Percentiles rank a stretch among this genome's conserved stretches.
Evolutionary conservation across 2,888 invertebrate genomes (phyloP).

Genomic region (Drosophila paracracens): DNA sequence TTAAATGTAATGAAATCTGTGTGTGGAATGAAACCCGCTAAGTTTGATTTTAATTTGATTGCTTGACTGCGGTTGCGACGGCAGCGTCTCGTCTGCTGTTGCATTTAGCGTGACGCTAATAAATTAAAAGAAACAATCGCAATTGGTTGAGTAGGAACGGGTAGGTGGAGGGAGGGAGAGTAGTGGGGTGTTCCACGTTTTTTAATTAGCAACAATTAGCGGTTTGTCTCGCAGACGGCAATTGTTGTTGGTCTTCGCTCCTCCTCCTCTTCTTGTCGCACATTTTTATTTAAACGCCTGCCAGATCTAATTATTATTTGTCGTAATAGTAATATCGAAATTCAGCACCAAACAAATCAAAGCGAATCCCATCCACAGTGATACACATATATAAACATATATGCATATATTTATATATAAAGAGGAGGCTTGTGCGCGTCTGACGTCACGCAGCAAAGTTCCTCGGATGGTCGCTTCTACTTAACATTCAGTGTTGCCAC

Average conservation of each 20-base stretch:
- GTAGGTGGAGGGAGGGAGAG: background rate
- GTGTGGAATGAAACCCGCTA: conserved; percentile 70
- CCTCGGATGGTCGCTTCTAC: background rate
- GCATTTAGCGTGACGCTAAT: conserved; percentile 74
- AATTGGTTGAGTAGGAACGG: conserved; percentile 5
- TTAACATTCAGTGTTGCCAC: background rate
- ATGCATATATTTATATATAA: background rate
- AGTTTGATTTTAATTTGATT: conserved; percentile 75
- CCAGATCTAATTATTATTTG: background rate
- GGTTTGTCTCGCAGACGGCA: conserved; percentile 6
- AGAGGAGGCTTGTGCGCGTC: conserved; percentile 50
- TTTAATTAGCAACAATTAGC: conserved; percentile 74
- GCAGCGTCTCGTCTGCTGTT: conserved; percentile 53
- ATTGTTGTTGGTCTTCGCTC: conserved; percentile 25
- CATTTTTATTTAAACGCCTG: conserved; percentile 56
- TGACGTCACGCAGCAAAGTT: conserved; percentile 60
- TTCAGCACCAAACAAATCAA: conserved; percentile 28
- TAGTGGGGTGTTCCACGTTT: conserved; percentile 26
- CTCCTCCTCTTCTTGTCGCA: conserved; percentile 37
- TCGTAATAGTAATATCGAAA: background rate
- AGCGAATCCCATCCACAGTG: conserved; percentile 8
- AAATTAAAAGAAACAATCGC: conserved; percentile 58
- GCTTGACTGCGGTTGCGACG: conserved; percentile 30
- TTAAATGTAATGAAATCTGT: conserved; percentile 71
- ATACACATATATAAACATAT: background rate